Percentiles rank a stretch among this genome's conserved stretches.
These are phyloP conservation scores for Chironomus tentans DNA, from an alignment of 2,888 invertebrate genomes.

Conservation along the genomic window DNA sequence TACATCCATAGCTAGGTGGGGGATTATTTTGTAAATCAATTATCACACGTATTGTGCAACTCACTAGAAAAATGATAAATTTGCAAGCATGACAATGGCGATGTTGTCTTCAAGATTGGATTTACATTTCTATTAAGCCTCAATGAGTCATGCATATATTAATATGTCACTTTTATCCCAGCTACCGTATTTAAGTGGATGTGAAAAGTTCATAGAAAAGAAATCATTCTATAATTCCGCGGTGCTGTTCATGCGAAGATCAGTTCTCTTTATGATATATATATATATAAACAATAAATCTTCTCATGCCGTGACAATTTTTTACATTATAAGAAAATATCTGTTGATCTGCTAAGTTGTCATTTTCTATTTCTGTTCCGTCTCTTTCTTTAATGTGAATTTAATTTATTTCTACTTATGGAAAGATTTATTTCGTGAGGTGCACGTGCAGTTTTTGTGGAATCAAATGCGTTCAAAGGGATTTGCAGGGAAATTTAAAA, in stretches of 20 bases:
- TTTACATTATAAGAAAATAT: neutral
- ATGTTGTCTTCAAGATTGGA: too few species aligned
- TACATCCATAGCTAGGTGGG: neutral
- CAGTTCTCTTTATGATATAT: neutral
- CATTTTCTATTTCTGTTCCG: neutral
- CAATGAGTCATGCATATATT: too few species aligned
- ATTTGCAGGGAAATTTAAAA: neutral
- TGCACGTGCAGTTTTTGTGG: neutral
- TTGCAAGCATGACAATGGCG: too few species aligned
- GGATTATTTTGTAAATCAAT: neutral
- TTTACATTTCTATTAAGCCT: too few species aligned
- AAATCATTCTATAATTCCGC: too few species aligned
- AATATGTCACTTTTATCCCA: too few species aligned
- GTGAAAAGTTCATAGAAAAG: too few species aligned
- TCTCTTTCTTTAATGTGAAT: neutral
- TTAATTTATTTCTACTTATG: constrained; percentile 4
- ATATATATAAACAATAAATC: neutral
- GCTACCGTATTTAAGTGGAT: too few species aligned
- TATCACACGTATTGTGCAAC: neutral
- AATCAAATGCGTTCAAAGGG: neutral
- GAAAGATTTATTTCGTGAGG: neutral
- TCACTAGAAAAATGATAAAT: too few species aligned
- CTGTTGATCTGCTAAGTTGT: neutral
- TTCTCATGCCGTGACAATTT: neutral
- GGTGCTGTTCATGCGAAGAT: too few species aligned